These are phyloP conservation scores for Melinaea menophilus DNA, from an alignment of 2,888 invertebrate species.

Conservation along the genomic window DNA sequence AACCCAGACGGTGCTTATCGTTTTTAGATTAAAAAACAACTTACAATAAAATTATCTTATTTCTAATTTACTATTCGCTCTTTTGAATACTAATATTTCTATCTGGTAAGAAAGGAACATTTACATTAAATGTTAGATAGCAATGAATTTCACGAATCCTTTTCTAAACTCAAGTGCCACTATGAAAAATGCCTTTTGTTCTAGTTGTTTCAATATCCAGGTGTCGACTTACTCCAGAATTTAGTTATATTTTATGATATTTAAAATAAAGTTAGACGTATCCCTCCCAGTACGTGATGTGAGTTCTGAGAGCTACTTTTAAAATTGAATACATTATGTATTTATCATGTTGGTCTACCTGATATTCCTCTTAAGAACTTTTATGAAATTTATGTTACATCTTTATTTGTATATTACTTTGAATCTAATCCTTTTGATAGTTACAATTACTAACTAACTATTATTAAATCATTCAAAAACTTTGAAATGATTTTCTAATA, in stretches of 20 bases:
- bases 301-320: constrained; percentile 2
- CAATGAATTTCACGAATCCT: constrained; percentile 12
- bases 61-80: neutral
- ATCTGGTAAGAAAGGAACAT: neutral
- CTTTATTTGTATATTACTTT: neutral
- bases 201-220: constrained; percentile 11
- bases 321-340: constrained; percentile 3
- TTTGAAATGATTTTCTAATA: neutral
- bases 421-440: no score
- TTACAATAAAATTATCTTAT: neutral
- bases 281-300: constrained; percentile 2
- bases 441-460: no score
- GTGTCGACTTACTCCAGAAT: constrained; percentile 13
- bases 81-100: neutral
- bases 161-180: constrained; percentile 10
- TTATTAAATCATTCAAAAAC: no score
- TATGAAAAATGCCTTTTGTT: constrained; percentile 15
- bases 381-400: neutral
- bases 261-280: constrained; percentile 2
- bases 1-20: neutral
- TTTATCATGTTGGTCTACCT: neutral
- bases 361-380: neutral
- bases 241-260: constrained; percentile 6
- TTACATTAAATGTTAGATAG: constrained; percentile 8
- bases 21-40: neutral